phyloP scores from a whole-genome alignment of 2,113 vertebrate species.

The Haemorhous mexicanus region DNA sequence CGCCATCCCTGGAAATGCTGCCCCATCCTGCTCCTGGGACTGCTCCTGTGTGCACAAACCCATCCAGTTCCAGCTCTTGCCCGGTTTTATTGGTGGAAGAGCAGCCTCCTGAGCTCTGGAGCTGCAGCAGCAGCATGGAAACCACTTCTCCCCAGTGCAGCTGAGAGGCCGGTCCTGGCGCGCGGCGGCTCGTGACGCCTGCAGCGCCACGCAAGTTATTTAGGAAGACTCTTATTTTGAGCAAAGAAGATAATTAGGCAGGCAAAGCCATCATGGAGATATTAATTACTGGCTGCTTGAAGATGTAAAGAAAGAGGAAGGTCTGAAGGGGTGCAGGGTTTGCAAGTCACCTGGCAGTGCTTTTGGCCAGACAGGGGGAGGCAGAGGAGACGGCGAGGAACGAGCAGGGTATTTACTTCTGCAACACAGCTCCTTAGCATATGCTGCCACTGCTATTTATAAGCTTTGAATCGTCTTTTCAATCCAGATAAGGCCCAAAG shows the following conservation, averaged over 20 bases:
- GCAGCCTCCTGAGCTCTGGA: not conserved
- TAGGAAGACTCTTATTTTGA: conserved; percentile 44
- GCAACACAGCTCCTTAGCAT: not conserved
- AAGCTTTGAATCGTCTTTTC: conserved; percentile 51
- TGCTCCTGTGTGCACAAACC: not conserved
- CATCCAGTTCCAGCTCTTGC: not conserved
- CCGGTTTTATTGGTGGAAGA: not conserved
- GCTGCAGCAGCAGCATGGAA: not conserved
- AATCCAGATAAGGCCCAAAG: conserved; percentile 29
- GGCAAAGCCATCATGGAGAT: conserved; percentile 7
- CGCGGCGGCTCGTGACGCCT: not conserved
- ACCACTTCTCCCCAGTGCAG: not conserved
- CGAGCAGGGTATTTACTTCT: conserved; percentile 4
- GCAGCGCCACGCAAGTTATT: conserved; percentile 6
- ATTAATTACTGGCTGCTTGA: conserved; percentile 48
- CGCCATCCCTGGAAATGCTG: not conserved
- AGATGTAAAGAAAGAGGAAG: not conserved
- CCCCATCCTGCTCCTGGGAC: accelerated
- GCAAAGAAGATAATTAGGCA: conserved; percentile 41
- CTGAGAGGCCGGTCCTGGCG: conserved; percentile 21
- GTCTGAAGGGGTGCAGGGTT: not conserved
- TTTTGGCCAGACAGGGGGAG: not conserved
- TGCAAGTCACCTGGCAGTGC: not conserved
- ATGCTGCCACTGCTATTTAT: conserved; percentile 60
- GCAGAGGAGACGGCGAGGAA: not conserved